These are phyloP conservation scores for Chaetura pelagica DNA, from an alignment of 2,113 vertebrate genomes.

Conservation along the genomic window DNA sequence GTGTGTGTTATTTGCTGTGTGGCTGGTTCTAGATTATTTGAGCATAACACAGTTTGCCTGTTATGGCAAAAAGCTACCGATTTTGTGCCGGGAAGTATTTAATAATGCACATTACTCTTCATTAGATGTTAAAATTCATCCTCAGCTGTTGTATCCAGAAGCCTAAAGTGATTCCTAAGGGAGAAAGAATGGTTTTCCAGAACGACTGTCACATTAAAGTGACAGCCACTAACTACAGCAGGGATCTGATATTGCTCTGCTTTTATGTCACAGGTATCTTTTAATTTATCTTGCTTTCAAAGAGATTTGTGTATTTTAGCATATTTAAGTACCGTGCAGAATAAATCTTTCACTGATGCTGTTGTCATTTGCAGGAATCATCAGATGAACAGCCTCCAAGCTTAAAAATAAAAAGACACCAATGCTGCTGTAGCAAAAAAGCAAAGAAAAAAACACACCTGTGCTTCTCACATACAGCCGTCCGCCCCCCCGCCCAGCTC, in stretches of 20 bases:
- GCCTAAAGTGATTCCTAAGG: not conserved
- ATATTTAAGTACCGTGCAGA: not conserved
- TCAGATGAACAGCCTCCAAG: not conserved
- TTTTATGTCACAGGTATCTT: not conserved
- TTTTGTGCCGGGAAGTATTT: not conserved
- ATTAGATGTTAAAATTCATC: not conserved
- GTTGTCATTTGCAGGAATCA: conserved; percentile 1
- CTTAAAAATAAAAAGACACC: not conserved
- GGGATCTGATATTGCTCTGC: not conserved
- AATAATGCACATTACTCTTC: not conserved
- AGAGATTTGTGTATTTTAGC: not conserved
- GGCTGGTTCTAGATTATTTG: not conserved
- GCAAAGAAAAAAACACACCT: accelerated
- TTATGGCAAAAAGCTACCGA: not conserved
- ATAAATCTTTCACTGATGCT: not conserved
- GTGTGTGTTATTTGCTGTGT: not conserved
- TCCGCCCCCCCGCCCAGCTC: accelerated
- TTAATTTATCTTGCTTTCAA: not conserved
- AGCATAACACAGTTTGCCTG: not conserved
- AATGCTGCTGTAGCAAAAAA: not conserved
- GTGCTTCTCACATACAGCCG: not conserved
- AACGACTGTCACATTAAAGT: not conserved
- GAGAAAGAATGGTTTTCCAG: not conserved
- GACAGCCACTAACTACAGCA: not conserved
- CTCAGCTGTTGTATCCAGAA: not conserved